Conservation (phyloP, 1,140 invertebrate species). For the Drosophila subobscura region DNA sequence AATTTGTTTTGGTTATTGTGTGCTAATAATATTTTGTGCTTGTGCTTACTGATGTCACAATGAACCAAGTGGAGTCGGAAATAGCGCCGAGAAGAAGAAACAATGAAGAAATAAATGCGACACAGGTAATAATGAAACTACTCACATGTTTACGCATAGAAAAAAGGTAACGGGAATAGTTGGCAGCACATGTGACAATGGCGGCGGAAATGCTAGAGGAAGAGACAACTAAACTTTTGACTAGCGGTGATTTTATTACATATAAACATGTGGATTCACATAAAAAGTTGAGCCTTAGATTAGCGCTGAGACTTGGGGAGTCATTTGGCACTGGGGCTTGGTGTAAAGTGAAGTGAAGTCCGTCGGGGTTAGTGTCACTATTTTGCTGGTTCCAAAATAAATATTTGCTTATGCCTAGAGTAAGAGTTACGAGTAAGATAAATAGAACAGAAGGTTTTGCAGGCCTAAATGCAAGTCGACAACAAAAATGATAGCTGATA, state of each 20-base stretch:
- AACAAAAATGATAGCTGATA: slow-evolving; percentile 55
- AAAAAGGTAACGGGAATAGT: too few species aligned
- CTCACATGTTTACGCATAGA: too few species aligned
- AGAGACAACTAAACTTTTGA: slow-evolving; percentile 18
- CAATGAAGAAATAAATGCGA: too few species aligned
- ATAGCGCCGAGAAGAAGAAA: too few species aligned
- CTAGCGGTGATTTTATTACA: slow-evolving; percentile 57
- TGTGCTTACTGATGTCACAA: too few species aligned
- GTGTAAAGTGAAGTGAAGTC: slow-evolving; percentile 36
- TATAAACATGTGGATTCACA: slow-evolving; percentile 54
- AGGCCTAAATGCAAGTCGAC: slow-evolving; percentile 76
- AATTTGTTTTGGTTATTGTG: too few species aligned
- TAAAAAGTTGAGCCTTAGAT: slow-evolving; percentile 53
- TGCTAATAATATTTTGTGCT: too few species aligned
- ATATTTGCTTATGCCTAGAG: slow-evolving; percentile 73
- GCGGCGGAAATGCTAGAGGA: too few species aligned
- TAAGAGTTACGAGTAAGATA: slow-evolving; percentile 57
- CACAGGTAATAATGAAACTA: too few species aligned
- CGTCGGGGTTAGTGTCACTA: slow-evolving; percentile 65
- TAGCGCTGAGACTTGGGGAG: slow-evolving; percentile 29
- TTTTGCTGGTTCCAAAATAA: slow-evolving; percentile 62
- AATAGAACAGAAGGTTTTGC: slow-evolving; percentile 59
- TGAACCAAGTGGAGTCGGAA: too few species aligned
- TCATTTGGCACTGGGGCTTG: slow-evolving; percentile 49
- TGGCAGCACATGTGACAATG: too few species aligned